Evolutionary conservation across 2,888 invertebrate genomes (phyloP).

Genomic region (Himalopsyche tibetana): DNA sequence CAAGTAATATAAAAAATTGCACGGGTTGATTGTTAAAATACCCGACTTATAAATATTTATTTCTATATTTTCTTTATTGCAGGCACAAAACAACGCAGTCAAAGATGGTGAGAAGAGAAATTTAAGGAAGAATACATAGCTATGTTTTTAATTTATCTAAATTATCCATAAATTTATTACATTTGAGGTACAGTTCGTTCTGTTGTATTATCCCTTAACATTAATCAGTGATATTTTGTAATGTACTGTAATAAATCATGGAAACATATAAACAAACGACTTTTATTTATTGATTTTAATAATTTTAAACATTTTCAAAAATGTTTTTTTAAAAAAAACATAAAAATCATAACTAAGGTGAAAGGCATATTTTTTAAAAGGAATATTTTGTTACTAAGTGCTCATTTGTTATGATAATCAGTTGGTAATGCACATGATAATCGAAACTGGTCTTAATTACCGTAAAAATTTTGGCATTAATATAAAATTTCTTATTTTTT

Average conservation of each 20-base stretch:
- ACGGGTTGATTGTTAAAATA: neutral
- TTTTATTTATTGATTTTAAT: too few relatives aligned
- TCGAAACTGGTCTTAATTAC: too few relatives aligned
- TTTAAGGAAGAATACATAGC: neutral
- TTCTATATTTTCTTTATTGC: neutral
- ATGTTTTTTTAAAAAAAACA: too few relatives aligned
- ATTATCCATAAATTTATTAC: neutral
- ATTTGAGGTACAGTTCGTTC: neutral
- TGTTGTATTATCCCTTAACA: neutral
- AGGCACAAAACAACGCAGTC: neutral
- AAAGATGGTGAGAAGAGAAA: neutral
- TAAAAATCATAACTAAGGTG: too few relatives aligned
- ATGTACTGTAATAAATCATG: conserved; percentile 10
- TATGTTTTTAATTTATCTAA: neutral
- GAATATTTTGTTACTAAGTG: too few relatives aligned
- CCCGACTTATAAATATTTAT: neutral
- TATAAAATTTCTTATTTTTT: too few relatives aligned
- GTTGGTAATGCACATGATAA: too few relatives aligned
- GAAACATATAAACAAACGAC: neutral
- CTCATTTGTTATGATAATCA: too few relatives aligned
- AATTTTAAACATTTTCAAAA: too few relatives aligned
- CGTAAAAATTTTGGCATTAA: too few relatives aligned
- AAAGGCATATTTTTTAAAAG: too few relatives aligned
- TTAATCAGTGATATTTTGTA: conserved; percentile 35
- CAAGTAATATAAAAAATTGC: neutral